A percentile compares a stretch with the other conserved stretches of the same genome.
These are phyloP conservation scores for Sibirionetta formosa DNA, from an alignment of 2,797 vertebrate genomes.

Conservation along the genomic window DNA sequence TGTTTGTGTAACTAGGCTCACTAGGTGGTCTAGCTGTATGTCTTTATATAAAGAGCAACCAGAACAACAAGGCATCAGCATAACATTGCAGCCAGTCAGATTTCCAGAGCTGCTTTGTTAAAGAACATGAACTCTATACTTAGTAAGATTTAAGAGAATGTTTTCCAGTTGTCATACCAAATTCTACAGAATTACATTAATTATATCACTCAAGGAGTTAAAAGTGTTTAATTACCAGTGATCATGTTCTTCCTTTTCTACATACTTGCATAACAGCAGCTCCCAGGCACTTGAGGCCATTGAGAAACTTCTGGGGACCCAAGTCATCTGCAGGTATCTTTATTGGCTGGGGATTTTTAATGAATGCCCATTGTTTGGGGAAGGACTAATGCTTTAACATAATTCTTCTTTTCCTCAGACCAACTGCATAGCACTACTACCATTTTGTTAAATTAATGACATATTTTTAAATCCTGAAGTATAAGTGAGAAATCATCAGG, in stretches of 20 bases:
- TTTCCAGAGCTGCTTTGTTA: not conserved
- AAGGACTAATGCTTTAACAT: not conserved
- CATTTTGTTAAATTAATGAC: not conserved
- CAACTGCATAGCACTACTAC: not conserved
- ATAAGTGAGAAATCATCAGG: not conserved
- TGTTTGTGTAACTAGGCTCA: not conserved
- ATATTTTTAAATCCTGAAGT: not conserved
- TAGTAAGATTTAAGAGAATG: not conserved
- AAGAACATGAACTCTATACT: not conserved
- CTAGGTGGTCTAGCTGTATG: not conserved
- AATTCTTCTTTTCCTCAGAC: not conserved
- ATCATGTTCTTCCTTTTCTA: not conserved
- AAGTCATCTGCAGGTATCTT: not conserved
- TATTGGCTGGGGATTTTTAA: not conserved
- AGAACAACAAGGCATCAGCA: not conserved
- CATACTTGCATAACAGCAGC: not conserved
- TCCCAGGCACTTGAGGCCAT: not conserved
- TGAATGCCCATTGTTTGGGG: not conserved
- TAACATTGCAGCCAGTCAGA: not conserved
- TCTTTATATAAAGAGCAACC: not conserved
- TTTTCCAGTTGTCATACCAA: not conserved
- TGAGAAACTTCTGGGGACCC: not conserved
- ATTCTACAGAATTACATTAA: not conserved
- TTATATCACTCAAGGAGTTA: not conserved
- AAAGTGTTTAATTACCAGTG: not conserved